Conservation (phyloP, 2,113 vertebrate genomes). For the Eublepharis macularius region DNA sequence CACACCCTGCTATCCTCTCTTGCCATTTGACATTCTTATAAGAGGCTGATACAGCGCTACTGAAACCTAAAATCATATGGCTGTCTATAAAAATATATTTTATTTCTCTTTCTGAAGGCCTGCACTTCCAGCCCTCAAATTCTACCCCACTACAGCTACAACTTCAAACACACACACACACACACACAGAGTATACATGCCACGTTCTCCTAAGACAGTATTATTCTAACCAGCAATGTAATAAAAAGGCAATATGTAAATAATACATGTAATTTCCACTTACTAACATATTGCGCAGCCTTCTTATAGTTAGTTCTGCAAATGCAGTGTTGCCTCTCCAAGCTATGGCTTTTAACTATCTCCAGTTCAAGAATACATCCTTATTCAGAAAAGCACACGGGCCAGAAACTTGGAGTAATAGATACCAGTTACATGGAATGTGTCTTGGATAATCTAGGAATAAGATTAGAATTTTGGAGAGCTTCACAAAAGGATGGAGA, state of each 20-base stretch:
- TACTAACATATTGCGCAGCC: constrained; percentile 66
- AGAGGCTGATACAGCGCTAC: constrained; percentile 56
- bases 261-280: constrained; percentile 31
- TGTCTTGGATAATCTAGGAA: background rate
- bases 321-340: background rate
- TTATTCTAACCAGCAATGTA: constrained; percentile 62
- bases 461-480: constrained; percentile 10
- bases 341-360: background rate
- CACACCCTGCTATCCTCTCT: constrained; percentile 47
- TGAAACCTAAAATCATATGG: constrained; percentile 55
- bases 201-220: constrained; percentile 60
- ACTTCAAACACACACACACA: constrained; percentile 43
- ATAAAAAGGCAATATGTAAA: constrained; percentile 62
- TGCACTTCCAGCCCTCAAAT: constrained; percentile 69
- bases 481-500: background rate
- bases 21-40: constrained; percentile 42
- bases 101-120: constrained; percentile 62
- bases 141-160: constrained; percentile 63
- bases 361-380: background rate
- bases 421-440: background rate
- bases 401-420: background rate
- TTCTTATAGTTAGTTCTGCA: constrained; percentile 56
- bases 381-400: background rate
- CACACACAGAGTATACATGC: constrained; percentile 39
- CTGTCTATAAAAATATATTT: constrained; percentile 72